Percentiles rank a stretch among this genome's conserved stretches.
These are phyloP conservation scores for Nebria ingens DNA, from an alignment of 1,140 invertebrate genomes.

Conservation along the genomic window DNA sequence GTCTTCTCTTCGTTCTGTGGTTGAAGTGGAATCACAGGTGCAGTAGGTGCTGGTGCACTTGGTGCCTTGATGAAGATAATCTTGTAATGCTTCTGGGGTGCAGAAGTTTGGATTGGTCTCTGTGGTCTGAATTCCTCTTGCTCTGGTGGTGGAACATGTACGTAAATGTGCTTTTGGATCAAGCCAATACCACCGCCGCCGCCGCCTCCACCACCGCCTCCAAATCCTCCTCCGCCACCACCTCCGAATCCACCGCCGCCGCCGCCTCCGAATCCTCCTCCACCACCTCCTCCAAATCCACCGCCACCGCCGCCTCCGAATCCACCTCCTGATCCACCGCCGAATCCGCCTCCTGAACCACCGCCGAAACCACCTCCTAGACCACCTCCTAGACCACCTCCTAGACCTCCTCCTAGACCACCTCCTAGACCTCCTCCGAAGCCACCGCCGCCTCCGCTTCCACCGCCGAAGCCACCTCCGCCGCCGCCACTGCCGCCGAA, in stretches of 20 bases:
- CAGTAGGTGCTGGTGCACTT: conserved; percentile 66
- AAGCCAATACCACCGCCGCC: conserved; percentile 43
- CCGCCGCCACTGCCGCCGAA: conserved; percentile 16
- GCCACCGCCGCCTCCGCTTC: conserved; percentile 16
- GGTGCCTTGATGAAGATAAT: conserved; percentile 86
- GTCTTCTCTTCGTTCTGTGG: conserved; percentile 80
- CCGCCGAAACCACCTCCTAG: conserved; percentile 3
- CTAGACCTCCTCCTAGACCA: conserved; percentile 25
- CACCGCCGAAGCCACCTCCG: conserved; percentile 4
- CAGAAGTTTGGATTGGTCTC: conserved; percentile 45
- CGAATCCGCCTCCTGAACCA: conserved; percentile 9
- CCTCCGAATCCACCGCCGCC: conserved; percentile 14
- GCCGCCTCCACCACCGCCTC: conserved; percentile 28
- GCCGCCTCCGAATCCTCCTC: conserved; percentile 19
- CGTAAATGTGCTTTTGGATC: conserved; percentile 76
- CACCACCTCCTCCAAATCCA: conserved; percentile 25
- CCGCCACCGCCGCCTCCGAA: conserved; percentile 16
- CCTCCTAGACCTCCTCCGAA: conserved; percentile 18
- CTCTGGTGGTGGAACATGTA: conserved; percentile 64
- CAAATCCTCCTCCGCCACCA: conserved; percentile 27
- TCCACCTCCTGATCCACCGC: conserved; percentile 14
- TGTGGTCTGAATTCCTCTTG: conserved; percentile 52
- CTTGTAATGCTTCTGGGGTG: conserved; percentile 79
- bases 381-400: conserved; percentile 18
- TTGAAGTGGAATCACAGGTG: conserved; percentile 61